phyloP scores from a whole-genome alignment of 2,113 vertebrate genomes.

The Holacanthus passer region DNA sequence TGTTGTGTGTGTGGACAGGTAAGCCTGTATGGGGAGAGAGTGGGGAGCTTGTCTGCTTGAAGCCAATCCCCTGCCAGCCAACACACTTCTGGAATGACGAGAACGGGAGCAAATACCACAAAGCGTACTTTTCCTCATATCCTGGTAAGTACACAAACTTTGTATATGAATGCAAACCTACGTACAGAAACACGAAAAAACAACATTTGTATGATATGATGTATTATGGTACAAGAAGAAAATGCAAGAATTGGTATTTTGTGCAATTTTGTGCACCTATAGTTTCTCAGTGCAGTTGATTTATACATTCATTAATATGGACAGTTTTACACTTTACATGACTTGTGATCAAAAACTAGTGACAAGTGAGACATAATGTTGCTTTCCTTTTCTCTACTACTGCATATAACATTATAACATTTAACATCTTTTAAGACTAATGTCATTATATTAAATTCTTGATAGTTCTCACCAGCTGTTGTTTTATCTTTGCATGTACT shows the following conservation, averaged over 20 bases:
- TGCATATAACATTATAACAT: not conserved
- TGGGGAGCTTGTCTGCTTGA: slow-evolving; percentile 95
- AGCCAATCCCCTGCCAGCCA: slow-evolving; percentile 95
- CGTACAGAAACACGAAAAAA: not conserved
- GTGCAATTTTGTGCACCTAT: no score
- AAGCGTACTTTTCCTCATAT: slow-evolving; percentile 95
- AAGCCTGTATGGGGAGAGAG: slow-evolving; percentile 94
- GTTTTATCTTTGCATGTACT: not conserved
- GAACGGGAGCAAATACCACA: slow-evolving; percentile 92
- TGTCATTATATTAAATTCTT: not conserved
- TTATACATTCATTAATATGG: no score
- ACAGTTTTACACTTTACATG: no score
- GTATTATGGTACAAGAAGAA: not conserved
- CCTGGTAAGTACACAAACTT: slow-evolving; percentile 83
- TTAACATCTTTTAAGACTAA: not conserved
- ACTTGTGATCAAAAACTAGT: no score
- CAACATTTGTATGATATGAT: not conserved
- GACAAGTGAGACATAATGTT: no score
- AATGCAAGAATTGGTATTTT: rapidly evolving
- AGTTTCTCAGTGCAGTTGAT: no score
- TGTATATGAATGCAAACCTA: not conserved
- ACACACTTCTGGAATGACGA: slow-evolving; percentile 98
- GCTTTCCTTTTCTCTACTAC: not conserved
- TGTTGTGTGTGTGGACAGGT: slow-evolving; percentile 80
- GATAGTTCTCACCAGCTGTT: not conserved